phyloP scores from a whole-genome alignment of 2,113 vertebrate species.

The Triplophysa tibetana region DNA sequence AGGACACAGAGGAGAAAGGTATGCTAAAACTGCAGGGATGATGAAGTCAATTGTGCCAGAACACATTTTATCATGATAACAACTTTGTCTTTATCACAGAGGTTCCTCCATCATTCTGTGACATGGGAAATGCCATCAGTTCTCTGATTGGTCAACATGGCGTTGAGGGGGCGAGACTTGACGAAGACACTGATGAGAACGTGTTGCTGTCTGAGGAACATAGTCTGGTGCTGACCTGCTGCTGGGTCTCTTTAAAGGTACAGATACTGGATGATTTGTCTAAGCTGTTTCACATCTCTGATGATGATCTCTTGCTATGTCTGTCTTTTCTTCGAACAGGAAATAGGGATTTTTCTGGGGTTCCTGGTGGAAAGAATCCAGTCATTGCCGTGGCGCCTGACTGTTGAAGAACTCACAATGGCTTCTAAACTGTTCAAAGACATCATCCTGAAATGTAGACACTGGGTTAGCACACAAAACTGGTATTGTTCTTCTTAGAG shows the following conservation, averaged over 20 bases:
- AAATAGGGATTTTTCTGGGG: constrained; percentile 78
- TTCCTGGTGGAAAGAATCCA: constrained; percentile 75
- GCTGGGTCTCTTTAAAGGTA: constrained; percentile 92
- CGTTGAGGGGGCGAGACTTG: constrained; percentile 48
- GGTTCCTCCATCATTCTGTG: constrained; percentile 82
- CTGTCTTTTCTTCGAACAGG: constrained; percentile 54
- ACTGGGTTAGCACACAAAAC: constrained; percentile 77
- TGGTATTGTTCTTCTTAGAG: not conserved
- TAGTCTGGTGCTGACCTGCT: constrained; percentile 86
- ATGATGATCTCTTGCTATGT: too few relatives aligned
- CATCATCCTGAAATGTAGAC: constrained; percentile 85
- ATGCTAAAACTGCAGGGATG: not conserved
- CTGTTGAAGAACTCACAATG: constrained; percentile 64
- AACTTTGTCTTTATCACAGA: constrained; percentile 60
- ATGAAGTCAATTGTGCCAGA: not conserved
- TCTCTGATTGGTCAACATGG: constrained; percentile 75
- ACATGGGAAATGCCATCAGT: constrained; percentile 87
- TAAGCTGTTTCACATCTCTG: not conserved
- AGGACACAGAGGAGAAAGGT: constrained; percentile 68
- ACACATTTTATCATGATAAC: not conserved
- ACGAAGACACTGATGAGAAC: constrained; percentile 69
- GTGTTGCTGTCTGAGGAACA: constrained; percentile 85
- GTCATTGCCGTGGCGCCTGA: constrained; percentile 32
- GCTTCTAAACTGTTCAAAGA: constrained; percentile 78
- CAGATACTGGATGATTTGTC: not conserved